Evolutionary conservation across 2,888 invertebrate genomes (phyloP).

Genomic region (Archips crataeganus): DNA sequence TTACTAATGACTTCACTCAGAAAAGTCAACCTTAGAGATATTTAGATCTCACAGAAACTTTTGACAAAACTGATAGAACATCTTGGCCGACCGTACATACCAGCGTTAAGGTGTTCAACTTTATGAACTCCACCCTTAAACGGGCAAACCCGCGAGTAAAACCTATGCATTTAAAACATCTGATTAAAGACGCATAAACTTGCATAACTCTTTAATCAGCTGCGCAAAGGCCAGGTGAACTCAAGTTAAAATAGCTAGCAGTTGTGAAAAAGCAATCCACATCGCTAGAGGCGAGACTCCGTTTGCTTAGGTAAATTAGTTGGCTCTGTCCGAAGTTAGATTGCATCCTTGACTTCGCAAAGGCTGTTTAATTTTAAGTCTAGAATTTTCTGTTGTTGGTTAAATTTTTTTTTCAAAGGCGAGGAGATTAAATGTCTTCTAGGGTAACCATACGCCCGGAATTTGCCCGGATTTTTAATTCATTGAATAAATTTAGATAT

Average conservation of each 20-base stretch:
- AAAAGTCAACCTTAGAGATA: too few species aligned
- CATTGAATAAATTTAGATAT: too few species aligned
- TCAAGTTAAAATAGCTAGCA: constrained; percentile 63
- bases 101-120: too few species aligned
- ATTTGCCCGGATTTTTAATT: too few species aligned
- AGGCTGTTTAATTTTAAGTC: constrained; percentile 39
- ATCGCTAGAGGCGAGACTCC: constrained; percentile 40
- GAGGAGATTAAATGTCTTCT: constrained; percentile 10
- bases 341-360: constrained; percentile 46
- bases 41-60: too few species aligned
- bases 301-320: constrained; percentile 62
- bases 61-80: too few species aligned
- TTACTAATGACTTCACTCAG: too few species aligned
- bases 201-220: constrained; percentile 18
- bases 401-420: constrained; percentile 36
- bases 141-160: too few species aligned
- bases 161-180: not conserved
- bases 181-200: constrained; percentile 2
- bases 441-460: too few species aligned
- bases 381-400: constrained; percentile 35
- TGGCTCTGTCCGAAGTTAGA: constrained; percentile 50
- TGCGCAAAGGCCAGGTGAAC: constrained; percentile 42
- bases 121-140: too few species aligned
- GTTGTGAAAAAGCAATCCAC: constrained; percentile 45
- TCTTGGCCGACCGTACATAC: too few species aligned